These are phyloP conservation scores for Sebastes minor DNA, from an alignment of 2,797 vertebrate species.

Conservation along the genomic window DNA sequence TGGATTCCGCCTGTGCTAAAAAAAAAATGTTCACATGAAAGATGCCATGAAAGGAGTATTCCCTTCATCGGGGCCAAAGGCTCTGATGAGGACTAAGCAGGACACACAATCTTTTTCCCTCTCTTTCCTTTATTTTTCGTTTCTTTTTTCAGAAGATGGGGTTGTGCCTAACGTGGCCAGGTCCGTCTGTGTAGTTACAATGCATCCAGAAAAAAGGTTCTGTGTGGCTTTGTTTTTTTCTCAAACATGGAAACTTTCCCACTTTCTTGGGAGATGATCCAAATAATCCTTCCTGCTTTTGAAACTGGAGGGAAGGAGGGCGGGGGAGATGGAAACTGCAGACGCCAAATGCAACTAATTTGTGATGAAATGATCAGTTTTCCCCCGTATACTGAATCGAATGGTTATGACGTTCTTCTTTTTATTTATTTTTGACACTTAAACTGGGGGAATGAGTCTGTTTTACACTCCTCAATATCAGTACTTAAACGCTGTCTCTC, in stretches of 20 bases:
- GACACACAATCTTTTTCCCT: constrained; percentile 48
- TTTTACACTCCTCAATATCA: constrained; percentile 81
- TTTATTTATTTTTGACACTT: constrained; percentile 78
- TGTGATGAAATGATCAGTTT: constrained; percentile 60
- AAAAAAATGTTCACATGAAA: constrained; percentile 50
- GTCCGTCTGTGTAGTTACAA: constrained; percentile 58
- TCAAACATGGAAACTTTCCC: constrained; percentile 43
- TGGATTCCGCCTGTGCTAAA: constrained; percentile 71
- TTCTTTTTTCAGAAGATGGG: constrained; percentile 43
- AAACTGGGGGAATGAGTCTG: constrained; percentile 54
- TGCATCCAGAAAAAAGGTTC: constrained; percentile 57
- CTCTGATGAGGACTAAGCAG: constrained; percentile 70
- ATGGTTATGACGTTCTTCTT: constrained; percentile 64
- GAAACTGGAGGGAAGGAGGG: constrained; percentile 29
- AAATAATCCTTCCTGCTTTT: constrained; percentile 59
- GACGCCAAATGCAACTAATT: constrained; percentile 69
- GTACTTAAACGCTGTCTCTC: constrained; percentile 65
- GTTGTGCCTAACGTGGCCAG: constrained; percentile 40
- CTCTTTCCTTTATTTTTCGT: neutral
- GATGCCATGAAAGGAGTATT: constrained; percentile 73
- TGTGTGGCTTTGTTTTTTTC: constrained; percentile 50
- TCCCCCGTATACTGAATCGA: constrained; percentile 61
- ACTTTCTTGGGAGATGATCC: constrained; percentile 52
- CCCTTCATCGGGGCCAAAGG: constrained; percentile 68
- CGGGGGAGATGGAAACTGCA: constrained; percentile 33